Conservation (phyloP, 2,888 invertebrate species). For the Drosophila merina region DNA sequence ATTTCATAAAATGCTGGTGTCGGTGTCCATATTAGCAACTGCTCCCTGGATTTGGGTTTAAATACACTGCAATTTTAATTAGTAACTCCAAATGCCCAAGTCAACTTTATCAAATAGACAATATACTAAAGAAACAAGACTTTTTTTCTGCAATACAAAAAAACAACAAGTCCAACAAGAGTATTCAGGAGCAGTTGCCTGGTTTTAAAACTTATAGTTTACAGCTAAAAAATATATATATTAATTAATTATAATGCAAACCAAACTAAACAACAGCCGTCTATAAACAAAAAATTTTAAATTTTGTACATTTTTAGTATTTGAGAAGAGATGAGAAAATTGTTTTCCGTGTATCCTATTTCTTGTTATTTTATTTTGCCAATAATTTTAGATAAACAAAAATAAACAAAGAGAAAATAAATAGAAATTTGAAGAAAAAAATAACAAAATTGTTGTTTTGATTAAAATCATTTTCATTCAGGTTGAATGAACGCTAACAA, state of each 20-base stretch:
- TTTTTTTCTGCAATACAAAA: slow-evolving; percentile 5
- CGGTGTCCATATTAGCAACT: slow-evolving; percentile 63
- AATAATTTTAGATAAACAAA: slow-evolving; percentile 47
- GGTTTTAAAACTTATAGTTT: slow-evolving; percentile 54
- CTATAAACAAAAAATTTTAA: slow-evolving; percentile 39
- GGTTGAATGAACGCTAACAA: slow-evolving; percentile 20
- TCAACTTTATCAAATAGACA: slow-evolving; percentile 30
- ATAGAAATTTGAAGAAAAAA: slow-evolving; percentile 11
- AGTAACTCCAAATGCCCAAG: slow-evolving; percentile 31
- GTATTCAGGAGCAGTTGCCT: slow-evolving; percentile 38
- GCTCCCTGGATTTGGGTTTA: slow-evolving; percentile 40
- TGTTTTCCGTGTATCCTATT: slow-evolving; percentile 65
- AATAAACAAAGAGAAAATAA: slow-evolving; percentile 46
- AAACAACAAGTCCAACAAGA: slow-evolving; percentile 11
- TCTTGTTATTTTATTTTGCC: slow-evolving; percentile 48
- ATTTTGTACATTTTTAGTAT: slow-evolving; percentile 51
- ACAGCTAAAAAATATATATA: slow-evolving; percentile 32
- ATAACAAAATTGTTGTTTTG: too few relatives aligned
- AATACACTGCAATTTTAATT: slow-evolving; percentile 12
- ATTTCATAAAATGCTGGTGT: slow-evolving; percentile 51
- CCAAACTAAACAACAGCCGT: slow-evolving; percentile 34
- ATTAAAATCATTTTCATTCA: slow-evolving; percentile 4
- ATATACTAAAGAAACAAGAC: slow-evolving; percentile 26
- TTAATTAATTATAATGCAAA: slow-evolving; percentile 34
- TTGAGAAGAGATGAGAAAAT: slow-evolving; percentile 22